These are phyloP conservation scores for Haliclona indistincta DNA, from an alignment of 37 sponge, comb jelly and placozoan species.

Conservation along the genomic window DNA sequence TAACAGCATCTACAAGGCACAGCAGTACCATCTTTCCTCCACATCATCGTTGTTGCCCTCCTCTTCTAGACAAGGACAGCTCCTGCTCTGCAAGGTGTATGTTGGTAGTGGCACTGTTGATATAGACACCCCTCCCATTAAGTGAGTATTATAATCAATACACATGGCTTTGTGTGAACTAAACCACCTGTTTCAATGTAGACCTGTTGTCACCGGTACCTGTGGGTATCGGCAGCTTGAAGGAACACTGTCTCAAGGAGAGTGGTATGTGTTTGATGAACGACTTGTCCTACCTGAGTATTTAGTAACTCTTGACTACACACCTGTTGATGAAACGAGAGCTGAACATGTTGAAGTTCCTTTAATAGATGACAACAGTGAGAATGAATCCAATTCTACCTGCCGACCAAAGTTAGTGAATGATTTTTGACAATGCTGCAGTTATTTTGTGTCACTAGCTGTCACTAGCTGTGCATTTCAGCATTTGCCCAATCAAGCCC, in stretches of 20 bases:
- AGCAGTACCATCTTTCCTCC: too few relatives aligned
- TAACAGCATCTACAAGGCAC: constrained; percentile 55
- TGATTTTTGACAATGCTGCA: too few relatives aligned
- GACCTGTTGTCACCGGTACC: not conserved
- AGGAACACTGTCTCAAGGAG: constrained; percentile 20
- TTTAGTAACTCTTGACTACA: constrained; percentile 35
- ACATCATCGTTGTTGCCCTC: constrained; percentile 18
- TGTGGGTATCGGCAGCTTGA: not conserved
- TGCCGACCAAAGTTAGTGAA: too few relatives aligned
- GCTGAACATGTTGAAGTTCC: too few relatives aligned
- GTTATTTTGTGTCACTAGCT: too few relatives aligned
- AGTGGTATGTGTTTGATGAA: constrained; percentile 55
- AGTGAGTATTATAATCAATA: not conserved
- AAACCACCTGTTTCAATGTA: too few relatives aligned
- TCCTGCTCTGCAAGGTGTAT: constrained; percentile 72
- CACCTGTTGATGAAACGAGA: too few relatives aligned
- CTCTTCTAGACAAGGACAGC: constrained; percentile 32
- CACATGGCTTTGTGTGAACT: not conserved
- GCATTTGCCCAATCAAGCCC: too few relatives aligned
- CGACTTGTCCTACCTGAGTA: constrained; percentile 75
- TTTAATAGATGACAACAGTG: too few relatives aligned
- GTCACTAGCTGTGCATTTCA: too few relatives aligned
- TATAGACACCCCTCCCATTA: too few relatives aligned
- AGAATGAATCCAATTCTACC: too few relatives aligned
- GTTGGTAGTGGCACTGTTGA: constrained; percentile 45